These are phyloP conservation scores for Sphaerophoria rueppellii DNA, from an alignment of 2,888 invertebrate genomes.

Conservation along the genomic window DNA sequence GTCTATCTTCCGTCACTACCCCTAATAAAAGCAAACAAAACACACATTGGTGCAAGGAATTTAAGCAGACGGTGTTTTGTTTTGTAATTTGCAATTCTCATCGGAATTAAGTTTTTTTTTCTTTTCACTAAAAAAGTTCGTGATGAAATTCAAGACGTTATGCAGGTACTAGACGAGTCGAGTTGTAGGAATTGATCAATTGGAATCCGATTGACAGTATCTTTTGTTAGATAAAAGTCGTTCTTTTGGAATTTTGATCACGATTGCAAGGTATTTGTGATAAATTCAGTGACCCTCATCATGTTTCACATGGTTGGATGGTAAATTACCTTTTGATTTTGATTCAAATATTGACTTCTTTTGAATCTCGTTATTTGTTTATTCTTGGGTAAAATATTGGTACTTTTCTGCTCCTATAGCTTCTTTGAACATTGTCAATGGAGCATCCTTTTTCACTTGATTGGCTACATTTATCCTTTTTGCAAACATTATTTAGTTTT, in stretches of 20 bases:
- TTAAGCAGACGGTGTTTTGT: not conserved
- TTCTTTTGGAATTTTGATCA: constrained; percentile 30
- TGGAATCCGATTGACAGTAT: constrained; percentile 27
- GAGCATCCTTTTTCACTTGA: no score
- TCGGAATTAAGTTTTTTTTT: constrained; percentile 1
- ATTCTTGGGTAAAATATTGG: no score
- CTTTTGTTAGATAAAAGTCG: constrained; percentile 1
- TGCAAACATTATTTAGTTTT: no score
- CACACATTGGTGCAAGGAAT: not conserved
- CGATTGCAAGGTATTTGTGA: not conserved
- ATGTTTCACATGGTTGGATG: no score
- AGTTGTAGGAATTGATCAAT: constrained; percentile 20
- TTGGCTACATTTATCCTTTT: no score
- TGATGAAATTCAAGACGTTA: constrained; percentile 34
- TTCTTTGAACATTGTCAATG: no score
- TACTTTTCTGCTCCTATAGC: no score
- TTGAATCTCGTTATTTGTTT: no score
- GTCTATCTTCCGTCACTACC: constrained; percentile 26
- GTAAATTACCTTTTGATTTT: no score
- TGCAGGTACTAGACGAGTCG: not conserved
- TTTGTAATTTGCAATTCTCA: constrained; percentile 40
- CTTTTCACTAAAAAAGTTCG: not conserved
- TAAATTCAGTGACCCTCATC: no score
- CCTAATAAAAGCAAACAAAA: constrained; percentile 1
- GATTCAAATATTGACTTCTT: no score